A percentile compares a stretch with the other conserved stretches of the same genome.
These are phyloP conservation scores for Phallusia fumigata DNA, from an alignment of 23 tunicate species.

Conservation along the genomic window DNA sequence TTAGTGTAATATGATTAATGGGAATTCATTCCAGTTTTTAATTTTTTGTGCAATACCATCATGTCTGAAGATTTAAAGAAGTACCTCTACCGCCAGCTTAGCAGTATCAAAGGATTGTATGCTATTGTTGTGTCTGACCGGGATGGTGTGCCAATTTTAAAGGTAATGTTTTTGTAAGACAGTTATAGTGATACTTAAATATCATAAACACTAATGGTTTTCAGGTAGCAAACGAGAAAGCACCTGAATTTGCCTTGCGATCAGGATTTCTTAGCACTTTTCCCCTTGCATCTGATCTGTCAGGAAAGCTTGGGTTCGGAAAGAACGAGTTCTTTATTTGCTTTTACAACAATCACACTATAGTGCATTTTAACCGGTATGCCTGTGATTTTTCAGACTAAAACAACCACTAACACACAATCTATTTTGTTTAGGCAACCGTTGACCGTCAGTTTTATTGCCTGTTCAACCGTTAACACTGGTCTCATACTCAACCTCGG, in stretches of 20 bases:
- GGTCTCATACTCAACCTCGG: constrained; percentile 67
- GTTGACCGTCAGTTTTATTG: constrained; percentile 68
- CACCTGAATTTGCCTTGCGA: constrained; percentile 78
- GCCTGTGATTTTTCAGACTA: neutral
- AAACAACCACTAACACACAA: neutral
- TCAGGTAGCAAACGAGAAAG: constrained; percentile 65
- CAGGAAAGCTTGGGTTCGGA: constrained; percentile 74
- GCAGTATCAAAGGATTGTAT: constrained; percentile 48
- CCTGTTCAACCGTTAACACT: constrained; percentile 47
- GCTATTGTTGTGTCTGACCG: constrained; percentile 90
- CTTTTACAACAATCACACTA: constrained; percentile 45
- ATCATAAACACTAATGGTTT: neutral
- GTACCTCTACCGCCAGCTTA: constrained; percentile 64
- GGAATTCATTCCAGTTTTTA: neutral
- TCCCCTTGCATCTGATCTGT: constrained; percentile 67
- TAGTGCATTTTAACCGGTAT: constrained; percentile 64
- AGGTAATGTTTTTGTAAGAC: constrained; percentile 18
- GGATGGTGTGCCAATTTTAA: constrained; percentile 85
- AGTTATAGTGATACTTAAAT: neutral
- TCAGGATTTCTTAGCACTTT: constrained; percentile 81
- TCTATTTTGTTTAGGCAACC: constrained; percentile 48
- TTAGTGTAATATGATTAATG: neutral
- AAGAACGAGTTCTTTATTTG: constrained; percentile 60
- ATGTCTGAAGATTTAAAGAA: constrained; percentile 89
- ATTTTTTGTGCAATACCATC: constrained; percentile 2